Percentiles rank a stretch among this genome's conserved stretches.
phyloP scores from a whole-genome alignment of 2,888 invertebrate species.

The Calameuta filiformis region DNA sequence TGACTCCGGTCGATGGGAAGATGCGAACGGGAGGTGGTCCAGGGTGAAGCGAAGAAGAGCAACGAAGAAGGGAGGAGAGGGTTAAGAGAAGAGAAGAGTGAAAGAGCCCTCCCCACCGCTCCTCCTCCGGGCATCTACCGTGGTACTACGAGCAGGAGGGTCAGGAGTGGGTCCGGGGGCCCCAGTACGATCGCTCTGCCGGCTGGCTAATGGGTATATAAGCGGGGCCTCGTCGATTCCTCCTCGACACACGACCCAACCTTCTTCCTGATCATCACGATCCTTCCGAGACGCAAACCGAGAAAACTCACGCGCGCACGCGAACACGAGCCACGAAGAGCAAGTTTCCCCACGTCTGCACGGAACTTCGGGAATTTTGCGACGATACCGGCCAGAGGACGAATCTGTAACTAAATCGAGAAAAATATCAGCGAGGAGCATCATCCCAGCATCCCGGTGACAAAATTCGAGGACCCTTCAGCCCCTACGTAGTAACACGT shows the following conservation, averaged over 20 bases:
- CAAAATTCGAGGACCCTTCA: background rate
- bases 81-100: conserved; percentile 27
- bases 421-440: background rate
- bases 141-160: conserved; percentile 14
- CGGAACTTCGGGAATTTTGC: background rate
- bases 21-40: conserved; percentile 5
- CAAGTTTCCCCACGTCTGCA: background rate
- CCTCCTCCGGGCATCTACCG: conserved; percentile 33
- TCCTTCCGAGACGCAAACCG: conserved; percentile 31
- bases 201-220: conserved; percentile 62
- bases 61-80: conserved; percentile 23
- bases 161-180: conserved; percentile 33
- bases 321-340: background rate
- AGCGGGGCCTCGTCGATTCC: conserved; percentile 60
- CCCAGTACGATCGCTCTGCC: conserved; percentile 35
- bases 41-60: conserved; percentile 9
- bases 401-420: background rate
- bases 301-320: conserved; percentile 51
- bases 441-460: background rate
- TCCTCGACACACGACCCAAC: conserved; percentile 64
- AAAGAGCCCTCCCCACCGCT: conserved; percentile 22
- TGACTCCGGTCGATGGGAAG: background rate
- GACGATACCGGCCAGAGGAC: background rate
- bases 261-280: conserved; percentile 55
- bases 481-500: background rate